phyloP scores from a whole-genome alignment of 2,888 invertebrate species.

The Hirtodrosophila trivittata region DNA sequence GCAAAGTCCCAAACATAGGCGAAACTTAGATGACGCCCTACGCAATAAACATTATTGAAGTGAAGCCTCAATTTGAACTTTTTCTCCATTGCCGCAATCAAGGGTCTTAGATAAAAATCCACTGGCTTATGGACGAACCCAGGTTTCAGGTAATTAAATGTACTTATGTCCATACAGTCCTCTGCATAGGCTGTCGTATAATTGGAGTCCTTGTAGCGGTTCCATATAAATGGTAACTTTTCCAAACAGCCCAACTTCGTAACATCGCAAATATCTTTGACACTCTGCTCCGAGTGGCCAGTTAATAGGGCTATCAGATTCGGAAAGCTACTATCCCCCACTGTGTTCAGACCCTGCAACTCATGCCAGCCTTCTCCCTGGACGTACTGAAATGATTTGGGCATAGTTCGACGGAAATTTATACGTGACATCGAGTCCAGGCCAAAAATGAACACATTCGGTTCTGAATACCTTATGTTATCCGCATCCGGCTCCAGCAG shows the following conservation, averaged over 20 bases:
- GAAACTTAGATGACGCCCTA: constrained; percentile 86
- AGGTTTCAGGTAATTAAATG: constrained; percentile 86
- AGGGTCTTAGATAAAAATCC: constrained; percentile 91
- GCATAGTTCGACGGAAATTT: constrained; percentile 90
- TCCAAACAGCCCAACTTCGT: constrained; percentile 86
- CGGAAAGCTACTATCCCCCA: constrained; percentile 93
- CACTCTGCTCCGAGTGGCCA: constrained; percentile 85
- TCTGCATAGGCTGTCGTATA: constrained; percentile 91
- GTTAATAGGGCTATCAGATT: constrained; percentile 92
- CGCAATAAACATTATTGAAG: constrained; percentile 85
- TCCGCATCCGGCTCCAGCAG: too few species aligned
- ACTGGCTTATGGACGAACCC: constrained; percentile 89
- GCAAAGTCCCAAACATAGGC: constrained; percentile 88
- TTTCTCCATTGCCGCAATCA: constrained; percentile 87
- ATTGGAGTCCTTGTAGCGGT: constrained; percentile 87
- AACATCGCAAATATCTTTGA: constrained; percentile 84
- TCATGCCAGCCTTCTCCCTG: constrained; percentile 86
- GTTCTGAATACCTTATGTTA: too few species aligned
- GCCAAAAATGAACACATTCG: constrained; percentile 87
- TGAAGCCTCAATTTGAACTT: constrained; percentile 82
- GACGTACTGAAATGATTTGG: constrained; percentile 87
- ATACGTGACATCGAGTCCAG: constrained; percentile 92
- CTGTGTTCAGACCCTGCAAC: constrained; percentile 88
- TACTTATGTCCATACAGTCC: constrained; percentile 88
- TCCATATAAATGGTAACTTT: constrained; percentile 90